phyloP scores from a whole-genome alignment of 2,113 vertebrate species.

The Pithys albifrons region DNA sequence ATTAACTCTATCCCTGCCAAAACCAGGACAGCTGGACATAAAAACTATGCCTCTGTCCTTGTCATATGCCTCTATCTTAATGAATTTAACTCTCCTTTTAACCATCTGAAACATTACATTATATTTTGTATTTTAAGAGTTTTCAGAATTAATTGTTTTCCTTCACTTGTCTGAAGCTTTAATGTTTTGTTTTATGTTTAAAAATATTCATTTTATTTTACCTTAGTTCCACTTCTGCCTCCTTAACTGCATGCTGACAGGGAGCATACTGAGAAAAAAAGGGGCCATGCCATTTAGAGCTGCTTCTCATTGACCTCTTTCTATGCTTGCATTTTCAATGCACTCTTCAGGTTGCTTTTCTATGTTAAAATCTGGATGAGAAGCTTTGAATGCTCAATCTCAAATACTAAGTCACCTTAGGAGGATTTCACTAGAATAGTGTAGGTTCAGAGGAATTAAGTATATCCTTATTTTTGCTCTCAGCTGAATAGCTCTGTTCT shows the following conservation, averaged over 20 bases:
- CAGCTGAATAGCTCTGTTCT: background rate
- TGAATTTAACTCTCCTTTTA: background rate
- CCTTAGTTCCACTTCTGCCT: background rate
- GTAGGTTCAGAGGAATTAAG: background rate
- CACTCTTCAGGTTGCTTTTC: background rate
- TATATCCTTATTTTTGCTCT: background rate
- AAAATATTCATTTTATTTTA: conserved; percentile 5
- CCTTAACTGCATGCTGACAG: background rate
- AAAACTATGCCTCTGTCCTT: background rate
- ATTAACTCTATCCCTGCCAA: background rate
- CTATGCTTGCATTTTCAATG: conserved; percentile 24
- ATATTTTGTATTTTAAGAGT: background rate
- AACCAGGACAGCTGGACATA: background rate
- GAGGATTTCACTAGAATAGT: background rate
- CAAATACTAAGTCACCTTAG: background rate
- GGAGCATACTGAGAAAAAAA: background rate
- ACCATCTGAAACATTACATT: background rate
- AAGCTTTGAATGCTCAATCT: background rate
- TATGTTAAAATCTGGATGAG: background rate
- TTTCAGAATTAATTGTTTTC: background rate
- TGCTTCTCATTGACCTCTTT: conserved; percentile 37
- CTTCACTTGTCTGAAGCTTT: background rate
- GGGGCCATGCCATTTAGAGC: background rate
- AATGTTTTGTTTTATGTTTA: background rate
- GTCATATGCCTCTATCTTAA: background rate